Evolutionary conservation across 2,797 vertebrate genomes (phyloP).

Genomic region (Anas flavirostris): DNA sequence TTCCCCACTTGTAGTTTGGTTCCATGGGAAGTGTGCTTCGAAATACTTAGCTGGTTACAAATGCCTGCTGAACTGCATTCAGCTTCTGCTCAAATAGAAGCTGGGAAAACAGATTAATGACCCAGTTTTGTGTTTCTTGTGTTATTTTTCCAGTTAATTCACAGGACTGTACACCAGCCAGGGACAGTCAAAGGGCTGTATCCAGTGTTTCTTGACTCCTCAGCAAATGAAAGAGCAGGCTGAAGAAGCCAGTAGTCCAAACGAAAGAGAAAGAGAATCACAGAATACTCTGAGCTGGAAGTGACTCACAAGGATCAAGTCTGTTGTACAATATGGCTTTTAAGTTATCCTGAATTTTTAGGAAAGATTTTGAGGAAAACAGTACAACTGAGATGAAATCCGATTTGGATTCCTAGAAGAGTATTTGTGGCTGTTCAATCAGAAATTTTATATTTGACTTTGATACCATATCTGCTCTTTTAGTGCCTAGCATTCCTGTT

Average conservation of each 20-base stretch:
- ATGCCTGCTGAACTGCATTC: background rate
- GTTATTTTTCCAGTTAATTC: background rate
- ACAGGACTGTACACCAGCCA: background rate
- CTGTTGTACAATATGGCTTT: background rate
- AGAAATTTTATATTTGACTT: background rate
- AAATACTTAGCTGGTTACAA: background rate
- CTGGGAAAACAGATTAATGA: background rate
- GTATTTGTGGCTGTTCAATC: background rate
- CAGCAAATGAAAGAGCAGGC: background rate
- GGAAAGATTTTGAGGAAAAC: background rate
- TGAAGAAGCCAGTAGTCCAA: background rate
- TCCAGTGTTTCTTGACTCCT: background rate
- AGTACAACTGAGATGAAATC: background rate
- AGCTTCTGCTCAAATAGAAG: background rate
- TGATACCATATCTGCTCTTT: background rate
- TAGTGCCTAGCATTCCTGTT: background rate
- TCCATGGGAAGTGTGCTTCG: background rate
- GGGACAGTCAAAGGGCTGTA: background rate
- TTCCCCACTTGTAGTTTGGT: background rate
- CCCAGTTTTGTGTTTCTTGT: background rate
- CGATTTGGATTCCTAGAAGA: background rate
- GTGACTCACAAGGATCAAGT: background rate
- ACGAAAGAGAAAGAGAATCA: background rate
- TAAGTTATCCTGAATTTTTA: background rate
- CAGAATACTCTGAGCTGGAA: no score